These are phyloP conservation scores for Drosophila macrothrix DNA, from an alignment of 2,888 invertebrate genomes.

Conservation along the genomic window DNA sequence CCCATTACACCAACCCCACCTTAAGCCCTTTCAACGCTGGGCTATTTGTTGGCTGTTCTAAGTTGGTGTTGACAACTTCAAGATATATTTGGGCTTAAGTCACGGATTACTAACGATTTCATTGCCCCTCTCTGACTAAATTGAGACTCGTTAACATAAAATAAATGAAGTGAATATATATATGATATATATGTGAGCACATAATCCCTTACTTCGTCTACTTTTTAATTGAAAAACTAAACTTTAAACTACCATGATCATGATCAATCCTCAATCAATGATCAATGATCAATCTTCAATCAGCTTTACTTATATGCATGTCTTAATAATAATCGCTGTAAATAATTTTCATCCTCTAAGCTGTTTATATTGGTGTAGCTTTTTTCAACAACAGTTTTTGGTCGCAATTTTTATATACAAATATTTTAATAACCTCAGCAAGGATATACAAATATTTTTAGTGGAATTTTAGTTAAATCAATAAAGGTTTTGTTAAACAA, in stretches of 20 bases:
- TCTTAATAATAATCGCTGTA: neutral
- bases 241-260: neutral
- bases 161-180: neutral
- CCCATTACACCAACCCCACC: neutral
- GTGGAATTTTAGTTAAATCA: neutral
- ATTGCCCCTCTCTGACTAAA: neutral
- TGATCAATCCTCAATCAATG: no score
- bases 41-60: slow-evolving; percentile 49
- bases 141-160: neutral
- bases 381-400: neutral
- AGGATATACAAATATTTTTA: neutral
- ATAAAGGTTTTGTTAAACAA: neutral
- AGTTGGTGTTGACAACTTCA: slow-evolving; percentile 66
- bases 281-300: no score
- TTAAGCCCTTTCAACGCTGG: slow-evolving; percentile 24
- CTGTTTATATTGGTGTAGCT: neutral
- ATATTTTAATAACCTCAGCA: neutral
- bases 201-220: neutral
- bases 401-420: neutral
- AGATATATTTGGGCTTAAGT: slow-evolving; percentile 36
- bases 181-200: slow-evolving; percentile 17
- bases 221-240: neutral
- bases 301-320: neutral
- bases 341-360: neutral
- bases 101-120: slow-evolving; percentile 21